These are phyloP conservation scores for Myotis lucifugus DNA, from an alignment of 2,113 vertebrate genomes.

Conservation along the genomic window DNA sequence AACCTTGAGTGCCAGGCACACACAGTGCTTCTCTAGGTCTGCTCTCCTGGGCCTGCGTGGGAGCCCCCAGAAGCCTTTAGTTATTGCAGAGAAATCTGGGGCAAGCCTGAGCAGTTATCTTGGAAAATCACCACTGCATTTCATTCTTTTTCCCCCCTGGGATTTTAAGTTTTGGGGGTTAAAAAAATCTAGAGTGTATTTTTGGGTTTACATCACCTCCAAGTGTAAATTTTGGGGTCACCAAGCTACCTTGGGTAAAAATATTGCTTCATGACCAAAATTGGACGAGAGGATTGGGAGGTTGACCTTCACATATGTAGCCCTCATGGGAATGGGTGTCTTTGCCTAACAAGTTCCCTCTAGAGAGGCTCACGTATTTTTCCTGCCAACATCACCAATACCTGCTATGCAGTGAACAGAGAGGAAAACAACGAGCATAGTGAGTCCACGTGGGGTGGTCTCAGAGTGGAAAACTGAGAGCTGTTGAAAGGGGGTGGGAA, in stretches of 20 bases:
- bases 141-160: background rate
- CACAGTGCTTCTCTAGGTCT: background rate
- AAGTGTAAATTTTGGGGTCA: background rate
- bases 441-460: background rate
- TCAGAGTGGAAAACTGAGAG: background rate
- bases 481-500: too few species aligned
- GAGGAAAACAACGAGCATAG: background rate
- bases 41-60: background rate
- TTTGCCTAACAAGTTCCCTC: background rate
- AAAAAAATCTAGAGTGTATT: conserved; percentile 31
- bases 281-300: background rate
- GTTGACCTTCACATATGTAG: background rate
- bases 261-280: background rate
- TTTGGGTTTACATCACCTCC: background rate
- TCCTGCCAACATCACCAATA: background rate
- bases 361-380: background rate
- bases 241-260: background rate
- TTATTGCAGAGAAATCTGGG: conserved; percentile 51
- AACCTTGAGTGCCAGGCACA: background rate
- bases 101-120: background rate
- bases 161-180: conserved; percentile 40
- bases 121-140: conserved; percentile 46
- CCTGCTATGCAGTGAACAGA: background rate
- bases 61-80: conserved; percentile 38
- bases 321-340: background rate